Conservation (phyloP, 2,113 vertebrate genomes). For the Nesogale talazaci region DNA sequence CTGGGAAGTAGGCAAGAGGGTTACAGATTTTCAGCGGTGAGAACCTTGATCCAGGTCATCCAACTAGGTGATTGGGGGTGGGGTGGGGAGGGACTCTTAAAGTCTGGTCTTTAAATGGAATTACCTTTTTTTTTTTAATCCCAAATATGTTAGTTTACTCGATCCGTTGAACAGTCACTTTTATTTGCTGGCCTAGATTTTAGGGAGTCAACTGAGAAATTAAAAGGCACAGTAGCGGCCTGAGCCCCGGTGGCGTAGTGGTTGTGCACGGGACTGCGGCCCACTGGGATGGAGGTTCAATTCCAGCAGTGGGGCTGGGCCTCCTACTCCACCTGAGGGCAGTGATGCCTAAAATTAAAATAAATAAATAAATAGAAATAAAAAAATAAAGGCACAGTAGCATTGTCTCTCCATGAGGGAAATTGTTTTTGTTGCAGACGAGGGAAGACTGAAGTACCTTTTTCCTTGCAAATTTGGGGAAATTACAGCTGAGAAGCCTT, state of each 20-base stretch:
- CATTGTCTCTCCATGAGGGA: neutral
- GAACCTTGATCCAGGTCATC: neutral
- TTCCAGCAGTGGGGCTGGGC: too few species aligned
- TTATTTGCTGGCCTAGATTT: constrained; percentile 38
- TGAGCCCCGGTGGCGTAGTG: too few species aligned
- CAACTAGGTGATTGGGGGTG: too few species aligned
- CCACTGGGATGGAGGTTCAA: too few species aligned
- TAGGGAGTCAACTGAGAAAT: neutral
- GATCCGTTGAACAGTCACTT: neutral
- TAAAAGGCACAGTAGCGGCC: neutral
- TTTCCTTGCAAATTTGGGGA: neutral
- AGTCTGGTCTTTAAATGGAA: constrained; percentile 15
- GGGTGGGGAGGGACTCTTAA: neutral
- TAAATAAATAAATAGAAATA: too few species aligned
- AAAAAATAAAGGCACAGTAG: constrained; percentile 16
- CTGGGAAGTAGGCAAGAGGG: neutral
- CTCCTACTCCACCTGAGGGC: too few species aligned
- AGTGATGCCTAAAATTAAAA: too few species aligned
- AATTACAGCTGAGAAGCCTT: constrained; percentile 10
- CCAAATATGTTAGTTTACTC: neutral
- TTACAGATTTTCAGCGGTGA: neutral
- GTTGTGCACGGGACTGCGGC: too few species aligned
- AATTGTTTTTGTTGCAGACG: constrained; percentile 25
- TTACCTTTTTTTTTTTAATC: constrained; percentile 1
- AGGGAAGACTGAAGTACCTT: neutral